Evolutionary conservation across 92 coral and sea anemone genomes (phyloP).

Genomic region (Parazoanthus darwini): DNA sequence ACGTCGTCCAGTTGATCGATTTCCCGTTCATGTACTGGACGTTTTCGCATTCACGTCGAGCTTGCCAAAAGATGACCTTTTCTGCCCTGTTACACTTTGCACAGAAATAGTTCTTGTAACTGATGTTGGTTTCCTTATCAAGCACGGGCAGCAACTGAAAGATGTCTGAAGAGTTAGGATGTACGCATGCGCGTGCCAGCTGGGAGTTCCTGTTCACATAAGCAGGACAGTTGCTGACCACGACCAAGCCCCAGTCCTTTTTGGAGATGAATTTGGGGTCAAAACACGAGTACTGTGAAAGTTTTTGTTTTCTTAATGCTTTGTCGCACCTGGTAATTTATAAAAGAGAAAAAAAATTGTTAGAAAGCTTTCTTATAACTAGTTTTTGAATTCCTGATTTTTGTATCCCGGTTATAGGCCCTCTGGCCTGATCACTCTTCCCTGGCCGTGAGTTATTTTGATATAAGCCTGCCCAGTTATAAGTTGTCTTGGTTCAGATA

Average conservation of each 20-base stretch:
- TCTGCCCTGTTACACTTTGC: neutral
- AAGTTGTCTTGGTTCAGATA: too few species aligned
- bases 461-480: too few species aligned
- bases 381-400: too few species aligned
- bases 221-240: neutral
- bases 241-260: neutral
- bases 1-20: neutral
- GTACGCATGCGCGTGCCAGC: too few species aligned
- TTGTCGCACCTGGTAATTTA: neutral
- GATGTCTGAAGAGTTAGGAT: neutral
- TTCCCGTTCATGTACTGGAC: too few species aligned
- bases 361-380: too few species aligned
- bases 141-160: neutral
- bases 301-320: neutral
- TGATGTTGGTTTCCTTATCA: too few species aligned
- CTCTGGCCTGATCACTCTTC: too few species aligned
- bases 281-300: neutral
- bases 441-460: too few species aligned
- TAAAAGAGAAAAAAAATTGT: too few species aligned
- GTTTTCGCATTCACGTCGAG: neutral
- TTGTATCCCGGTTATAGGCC: too few species aligned
- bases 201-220: too few species aligned
- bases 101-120: neutral
- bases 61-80: neutral
- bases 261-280: neutral